Evolutionary conservation across 2,797 vertebrate genomes (phyloP).

Genomic region (Cuculus canorus): DNA sequence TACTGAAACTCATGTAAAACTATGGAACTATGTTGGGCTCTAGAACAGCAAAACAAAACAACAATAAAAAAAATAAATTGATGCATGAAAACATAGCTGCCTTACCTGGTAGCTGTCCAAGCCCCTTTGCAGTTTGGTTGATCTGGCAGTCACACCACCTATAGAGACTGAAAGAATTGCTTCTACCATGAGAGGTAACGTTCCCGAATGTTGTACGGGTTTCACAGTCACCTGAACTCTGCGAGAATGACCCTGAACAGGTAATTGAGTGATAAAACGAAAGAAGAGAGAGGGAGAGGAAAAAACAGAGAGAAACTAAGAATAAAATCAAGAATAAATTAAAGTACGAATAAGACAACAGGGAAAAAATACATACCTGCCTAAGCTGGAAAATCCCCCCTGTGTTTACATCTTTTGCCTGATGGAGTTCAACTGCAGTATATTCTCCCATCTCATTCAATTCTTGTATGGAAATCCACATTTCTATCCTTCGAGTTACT

Average conservation of each 20-base stretch:
- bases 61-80: not conserved
- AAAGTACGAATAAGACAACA: not conserved
- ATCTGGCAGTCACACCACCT: conserved; percentile 92
- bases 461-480: conserved; percentile 94
- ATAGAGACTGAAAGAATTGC: conserved; percentile 91
- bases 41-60: not conserved
- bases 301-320: not conserved
- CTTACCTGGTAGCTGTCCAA: conserved; percentile 98
- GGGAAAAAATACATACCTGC: conserved; percentile 80
- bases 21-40: not conserved
- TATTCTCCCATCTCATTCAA: conserved; percentile 96
- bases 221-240: conserved; percentile 92
- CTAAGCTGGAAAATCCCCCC: conserved; percentile 96
- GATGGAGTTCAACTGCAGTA: conserved; percentile 89
- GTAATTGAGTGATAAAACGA: not conserved
- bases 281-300: not conserved
- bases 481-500: conserved; percentile 92
- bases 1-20: not conserved
- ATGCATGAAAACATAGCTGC: not conserved
- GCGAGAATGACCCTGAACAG: conserved; percentile 89
- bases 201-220: conserved; percentile 93
- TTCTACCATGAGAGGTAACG: conserved; percentile 94
- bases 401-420: conserved; percentile 92
- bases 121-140: conserved; percentile 92
- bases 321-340: not conserved